These are phyloP conservation scores for Prenolepis imparis DNA, from an alignment of 2,888 invertebrate genomes.

Conservation along the genomic window DNA sequence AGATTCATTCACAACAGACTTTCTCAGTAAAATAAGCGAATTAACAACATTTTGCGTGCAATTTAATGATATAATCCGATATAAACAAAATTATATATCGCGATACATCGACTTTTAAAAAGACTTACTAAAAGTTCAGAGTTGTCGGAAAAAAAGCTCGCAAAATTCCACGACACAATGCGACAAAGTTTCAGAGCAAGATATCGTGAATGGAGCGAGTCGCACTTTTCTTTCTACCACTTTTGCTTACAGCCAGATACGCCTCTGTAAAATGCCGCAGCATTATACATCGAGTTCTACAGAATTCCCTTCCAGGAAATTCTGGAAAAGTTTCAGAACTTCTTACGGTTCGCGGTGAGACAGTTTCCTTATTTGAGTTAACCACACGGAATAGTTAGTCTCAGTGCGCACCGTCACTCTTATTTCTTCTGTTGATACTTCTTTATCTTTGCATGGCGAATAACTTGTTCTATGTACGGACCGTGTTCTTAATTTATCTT, in stretches of 20 bases:
- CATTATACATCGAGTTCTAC: conserved; percentile 48
- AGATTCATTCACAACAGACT: neutral
- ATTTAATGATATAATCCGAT: conserved; percentile 8
- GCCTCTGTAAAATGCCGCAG: conserved; percentile 57
- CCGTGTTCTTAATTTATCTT: conserved; percentile 14
- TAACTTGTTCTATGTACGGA: neutral
- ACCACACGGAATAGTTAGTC: conserved; percentile 59
- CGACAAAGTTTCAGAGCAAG: conserved; percentile 49
- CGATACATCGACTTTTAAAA: neutral
- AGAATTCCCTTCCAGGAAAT: conserved; percentile 46
- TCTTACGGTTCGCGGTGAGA: conserved; percentile 36
- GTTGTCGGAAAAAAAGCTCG: neutral
- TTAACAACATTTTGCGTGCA: neutral
- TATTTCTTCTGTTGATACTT: conserved; percentile 34
- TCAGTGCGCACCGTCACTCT: conserved; percentile 39
- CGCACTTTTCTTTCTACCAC: conserved; percentile 36
- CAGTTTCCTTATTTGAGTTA: conserved; percentile 66
- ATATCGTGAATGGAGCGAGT: conserved; percentile 19
- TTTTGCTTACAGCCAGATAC: conserved; percentile 52
- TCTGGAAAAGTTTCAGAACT: conserved; percentile 52
- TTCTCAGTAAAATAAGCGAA: neutral
- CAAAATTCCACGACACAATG: conserved; percentile 16
- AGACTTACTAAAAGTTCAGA: neutral
- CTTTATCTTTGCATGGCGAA: conserved; percentile 25
- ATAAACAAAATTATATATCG: neutral